Evolutionary conservation across 2,113 vertebrate species (phyloP).

Genomic region (Pungitius pungitius): DNA sequence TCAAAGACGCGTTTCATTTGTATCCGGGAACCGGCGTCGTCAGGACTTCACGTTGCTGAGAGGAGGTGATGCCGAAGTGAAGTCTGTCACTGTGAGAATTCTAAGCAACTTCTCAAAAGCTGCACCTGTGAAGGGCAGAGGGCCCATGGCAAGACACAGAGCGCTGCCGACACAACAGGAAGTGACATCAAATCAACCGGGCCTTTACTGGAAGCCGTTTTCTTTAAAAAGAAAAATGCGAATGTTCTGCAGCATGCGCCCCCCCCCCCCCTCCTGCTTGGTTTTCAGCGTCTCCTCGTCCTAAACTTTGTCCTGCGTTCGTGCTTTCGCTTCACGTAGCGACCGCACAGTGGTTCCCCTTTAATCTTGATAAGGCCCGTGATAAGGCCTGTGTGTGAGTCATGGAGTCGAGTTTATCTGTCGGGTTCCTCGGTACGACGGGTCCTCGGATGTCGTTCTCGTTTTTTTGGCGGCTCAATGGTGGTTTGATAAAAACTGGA

Average conservation of each 20-base stretch:
- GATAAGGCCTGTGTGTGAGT: constrained; percentile 51
- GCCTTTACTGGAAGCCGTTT: constrained; percentile 81
- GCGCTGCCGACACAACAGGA: constrained; percentile 79
- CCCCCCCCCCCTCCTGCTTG: constrained; percentile 20
- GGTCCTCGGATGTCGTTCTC: constrained; percentile 23
- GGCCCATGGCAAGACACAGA: constrained; percentile 50
- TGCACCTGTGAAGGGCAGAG: constrained; percentile 60
- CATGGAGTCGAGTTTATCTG: constrained; percentile 38
- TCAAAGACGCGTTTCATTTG: neutral
- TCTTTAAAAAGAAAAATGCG: constrained; percentile 50
- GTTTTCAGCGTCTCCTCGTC: constrained; percentile 51
- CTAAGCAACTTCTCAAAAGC: constrained; percentile 56
- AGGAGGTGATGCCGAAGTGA: constrained; percentile 52
- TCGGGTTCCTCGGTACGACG: constrained; percentile 38
- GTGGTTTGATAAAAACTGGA: neutral
- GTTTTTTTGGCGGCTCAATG: neutral
- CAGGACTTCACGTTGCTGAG: constrained; percentile 16
- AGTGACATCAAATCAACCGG: constrained; percentile 75
- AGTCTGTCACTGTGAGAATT: constrained; percentile 44
- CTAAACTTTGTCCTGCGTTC: constrained; percentile 47
- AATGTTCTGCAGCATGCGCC: constrained; percentile 39
- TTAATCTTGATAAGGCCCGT: constrained; percentile 52
- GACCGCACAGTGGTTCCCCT: constrained; percentile 57
- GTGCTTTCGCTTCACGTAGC: constrained; percentile 50
- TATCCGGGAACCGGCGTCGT: neutral